Base-by-base conservation (phyloP, 35 echinoderm and acorn worm genomes). In the Strongylocentrotus purpuratus region DNA sequence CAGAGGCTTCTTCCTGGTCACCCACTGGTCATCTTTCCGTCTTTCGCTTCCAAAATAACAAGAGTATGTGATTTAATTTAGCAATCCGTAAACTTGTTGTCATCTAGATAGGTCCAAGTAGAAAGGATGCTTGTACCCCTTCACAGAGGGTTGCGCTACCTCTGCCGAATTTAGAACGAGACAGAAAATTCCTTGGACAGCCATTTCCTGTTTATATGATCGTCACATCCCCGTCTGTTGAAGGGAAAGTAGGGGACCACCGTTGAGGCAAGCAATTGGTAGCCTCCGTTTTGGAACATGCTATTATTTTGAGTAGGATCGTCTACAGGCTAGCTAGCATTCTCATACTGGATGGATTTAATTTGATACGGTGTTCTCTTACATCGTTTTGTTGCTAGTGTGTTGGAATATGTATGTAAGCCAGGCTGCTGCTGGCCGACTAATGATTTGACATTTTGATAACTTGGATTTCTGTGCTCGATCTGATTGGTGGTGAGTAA, bases 341-440 rank as follows among this genome's bases (percentile, higher is more conserved):
- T 78, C 65, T 22, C 65, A 78, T 78, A 78, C 65, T 78, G 65
- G 65, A 78, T n/a, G n/a, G 65, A 78, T 78, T 78, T 78, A 78
- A 78, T 78, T 78, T 78, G 65, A 78, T 78, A 78, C 65, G 65
- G 65, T 78, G 65, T 78, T 78, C 65, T 7, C 65, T 78, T 78
- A 78, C 65, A 78, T 78, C 65, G 65, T n/a, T 28, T 78, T 78
- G 65, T 78, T 78, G 65, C 65, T 28, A 28, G 65, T 78, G 65
- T 78, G 65, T 78, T 78, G 65, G 65, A 78, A 78, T 78, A 78
- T 78, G 65, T 78, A 78, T 78, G 65, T 78, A 78, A 78, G 65
- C 65, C 2, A n/a, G 65, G 65, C 65, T 78, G 18, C 65, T 78
- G 18, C 65, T 31, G 18, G 65, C 22, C 65, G 20, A 22, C 65